These are phyloP conservation scores for Pterocles burchelli DNA, from an alignment of 2,113 vertebrate species.

Conservation along the genomic window DNA sequence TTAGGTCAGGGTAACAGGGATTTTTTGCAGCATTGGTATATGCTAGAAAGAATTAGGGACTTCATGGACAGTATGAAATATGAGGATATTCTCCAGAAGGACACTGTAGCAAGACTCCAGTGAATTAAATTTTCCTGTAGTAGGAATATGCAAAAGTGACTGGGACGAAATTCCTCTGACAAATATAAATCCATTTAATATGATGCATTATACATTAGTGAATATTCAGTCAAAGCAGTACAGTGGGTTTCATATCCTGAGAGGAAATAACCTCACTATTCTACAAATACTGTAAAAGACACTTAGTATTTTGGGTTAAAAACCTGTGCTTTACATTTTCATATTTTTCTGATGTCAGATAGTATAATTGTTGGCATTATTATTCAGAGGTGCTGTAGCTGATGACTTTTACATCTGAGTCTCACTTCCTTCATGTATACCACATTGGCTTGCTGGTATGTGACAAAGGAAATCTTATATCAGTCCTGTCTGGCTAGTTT, in stretches of 20 bases:
- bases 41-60: conserved; percentile 55
- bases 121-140: conserved; percentile 63
- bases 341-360: conserved; percentile 61
- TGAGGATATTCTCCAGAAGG: conserved; percentile 53
- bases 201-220: conserved; percentile 72
- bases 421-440: conserved; percentile 36
- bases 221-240: conserved; percentile 56
- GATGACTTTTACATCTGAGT: conserved; percentile 64
- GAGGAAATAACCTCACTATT: conserved; percentile 65
- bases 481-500: conserved; percentile 70
- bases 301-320: conserved; percentile 57
- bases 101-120: conserved; percentile 50
- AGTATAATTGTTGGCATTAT: conserved; percentile 67
- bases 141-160: conserved; percentile 58
- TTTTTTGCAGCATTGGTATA: conserved; percentile 50
- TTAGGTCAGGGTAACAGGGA: conserved; percentile 74
- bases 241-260: conserved; percentile 53
- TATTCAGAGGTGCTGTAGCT: conserved; percentile 58
- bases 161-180: conserved; percentile 69
- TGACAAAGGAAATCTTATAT: conserved; percentile 77
- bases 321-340: conserved; percentile 55
- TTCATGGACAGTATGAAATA: conserved; percentile 37
- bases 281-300: conserved; percentile 46
- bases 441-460: conserved; percentile 54
- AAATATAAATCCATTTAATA: conserved; percentile 76